Evolutionary conservation across 2,113 vertebrate genomes (phyloP).

Genomic region (Uropsilus gracilis): DNA sequence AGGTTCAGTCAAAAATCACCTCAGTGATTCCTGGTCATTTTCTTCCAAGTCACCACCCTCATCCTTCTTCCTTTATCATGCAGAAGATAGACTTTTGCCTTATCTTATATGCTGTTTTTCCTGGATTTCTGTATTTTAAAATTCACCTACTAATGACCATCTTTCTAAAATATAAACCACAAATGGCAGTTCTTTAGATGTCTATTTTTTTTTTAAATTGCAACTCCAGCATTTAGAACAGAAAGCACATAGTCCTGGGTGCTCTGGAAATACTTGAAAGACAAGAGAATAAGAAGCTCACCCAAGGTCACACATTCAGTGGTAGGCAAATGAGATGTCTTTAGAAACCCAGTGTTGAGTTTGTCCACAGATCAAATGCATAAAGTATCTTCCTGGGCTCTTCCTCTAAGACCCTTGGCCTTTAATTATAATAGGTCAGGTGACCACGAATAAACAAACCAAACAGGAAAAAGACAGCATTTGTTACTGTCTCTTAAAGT

Average conservation of each 20-base stretch:
- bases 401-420: not conserved
- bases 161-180: not conserved
- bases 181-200: not conserved
- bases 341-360: constrained; percentile 1
- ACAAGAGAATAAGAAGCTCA: constrained; percentile 8
- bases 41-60: not conserved
- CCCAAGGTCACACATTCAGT: not conserved
- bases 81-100: not conserved
- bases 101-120: not conserved
- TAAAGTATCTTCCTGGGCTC: constrained; percentile 11
- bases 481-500: constrained; percentile 78
- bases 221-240: not conserved
- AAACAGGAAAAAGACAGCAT: constrained; percentile 77
- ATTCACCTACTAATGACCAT: not conserved
- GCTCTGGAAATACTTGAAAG: not conserved
- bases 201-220: not conserved
- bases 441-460: constrained; percentile 72
- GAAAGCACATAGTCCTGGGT: not conserved
- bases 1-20: not conserved
- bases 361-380: not conserved
- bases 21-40: not conserved
- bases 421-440: constrained; percentile 61
- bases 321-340: not conserved
- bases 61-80: not conserved
- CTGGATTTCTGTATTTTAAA: constrained; percentile 16